A percentile compares a stretch with the other conserved stretches of the same genome.
These are phyloP conservation scores for Tinamus guttatus DNA, from an alignment of 2,113 vertebrate genomes.

Conservation along the genomic window DNA sequence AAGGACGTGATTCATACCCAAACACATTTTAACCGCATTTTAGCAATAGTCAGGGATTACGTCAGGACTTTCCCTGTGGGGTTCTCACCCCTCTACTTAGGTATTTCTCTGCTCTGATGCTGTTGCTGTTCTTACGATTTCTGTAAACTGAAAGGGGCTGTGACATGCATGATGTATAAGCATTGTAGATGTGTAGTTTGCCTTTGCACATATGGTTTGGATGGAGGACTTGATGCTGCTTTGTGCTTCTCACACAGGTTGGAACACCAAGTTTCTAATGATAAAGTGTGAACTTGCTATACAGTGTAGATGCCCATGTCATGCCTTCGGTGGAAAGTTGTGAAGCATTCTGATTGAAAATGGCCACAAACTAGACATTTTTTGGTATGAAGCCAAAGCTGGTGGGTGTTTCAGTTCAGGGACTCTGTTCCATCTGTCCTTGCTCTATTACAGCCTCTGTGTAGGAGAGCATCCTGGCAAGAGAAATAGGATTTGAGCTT, in stretches of 20 bases:
- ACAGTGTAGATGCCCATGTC: not conserved
- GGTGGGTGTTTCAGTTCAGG: not conserved
- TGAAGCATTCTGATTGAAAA: not conserved
- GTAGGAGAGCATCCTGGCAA: not conserved
- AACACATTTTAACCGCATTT: not conserved
- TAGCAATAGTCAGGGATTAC: not conserved
- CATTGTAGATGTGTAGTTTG: not conserved
- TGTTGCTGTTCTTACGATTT: not conserved
- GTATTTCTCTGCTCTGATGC: not conserved
- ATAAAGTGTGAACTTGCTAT: not conserved
- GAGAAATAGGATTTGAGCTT: not conserved
- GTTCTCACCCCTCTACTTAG: not conserved
- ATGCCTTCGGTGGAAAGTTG: not conserved
- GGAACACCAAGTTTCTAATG: not conserved
- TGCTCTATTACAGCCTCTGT: not conserved
- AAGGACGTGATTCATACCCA: not conserved
- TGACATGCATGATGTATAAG: not conserved
- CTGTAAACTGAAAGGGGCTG: not conserved
- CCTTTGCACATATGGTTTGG: not conserved
- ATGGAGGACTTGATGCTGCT: not conserved
- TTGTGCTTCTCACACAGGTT: not conserved
- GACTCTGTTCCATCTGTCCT: constrained; percentile 29
- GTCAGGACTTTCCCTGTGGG: not conserved
- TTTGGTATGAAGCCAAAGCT: not conserved
- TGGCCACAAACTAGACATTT: not conserved